Conservation (phyloP, 1,140 invertebrate species). For the Tenebrio molitor region DNA sequence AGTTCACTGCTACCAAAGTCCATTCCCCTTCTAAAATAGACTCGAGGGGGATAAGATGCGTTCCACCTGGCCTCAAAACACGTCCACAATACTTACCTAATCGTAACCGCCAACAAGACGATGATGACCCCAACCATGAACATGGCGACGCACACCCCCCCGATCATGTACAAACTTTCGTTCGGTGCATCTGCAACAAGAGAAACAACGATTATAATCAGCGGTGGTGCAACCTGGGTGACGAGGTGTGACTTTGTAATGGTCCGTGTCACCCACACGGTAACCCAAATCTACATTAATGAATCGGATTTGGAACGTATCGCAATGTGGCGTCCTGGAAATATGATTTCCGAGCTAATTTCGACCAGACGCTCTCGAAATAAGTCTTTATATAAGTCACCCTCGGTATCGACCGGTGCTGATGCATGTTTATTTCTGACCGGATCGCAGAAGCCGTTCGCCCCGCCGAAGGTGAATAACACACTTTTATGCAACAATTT, state of each 20-base stretch:
- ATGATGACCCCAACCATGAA: slow-evolving; percentile 82
- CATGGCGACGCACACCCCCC: slow-evolving; percentile 84
- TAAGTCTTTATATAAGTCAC: slow-evolving; percentile 23
- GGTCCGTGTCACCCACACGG: background rate
- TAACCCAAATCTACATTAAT: slow-evolving; percentile 36
- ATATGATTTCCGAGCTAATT: slow-evolving; percentile 39
- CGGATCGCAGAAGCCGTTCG: background rate
- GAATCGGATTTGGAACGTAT: slow-evolving; percentile 35
- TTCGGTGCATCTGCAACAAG: slow-evolving; percentile 80
- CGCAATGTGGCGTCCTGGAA: slow-evolving; percentile 26
- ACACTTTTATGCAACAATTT: slow-evolving; percentile 2
- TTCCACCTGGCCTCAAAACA: slow-evolving; percentile 29
- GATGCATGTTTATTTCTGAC: background rate
- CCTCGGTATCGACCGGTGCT: background rate
- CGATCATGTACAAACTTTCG: slow-evolving; percentile 84
- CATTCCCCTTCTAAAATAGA: background rate
- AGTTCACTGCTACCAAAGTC: slow-evolving; percentile 29
- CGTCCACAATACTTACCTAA: slow-evolving; percentile 74
- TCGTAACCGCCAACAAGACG: slow-evolving; percentile 80
- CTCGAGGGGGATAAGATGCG: too few species aligned
- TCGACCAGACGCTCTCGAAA: slow-evolving; percentile 1
- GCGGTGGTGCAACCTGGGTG: background rate
- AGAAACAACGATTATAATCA: slow-evolving; percentile 20
- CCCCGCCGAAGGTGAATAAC: slow-evolving; percentile 18
- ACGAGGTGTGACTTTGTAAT: background rate